Conservation (phyloP, 2,888 invertebrate genomes). For the Leptopterna dolabrata region DNA sequence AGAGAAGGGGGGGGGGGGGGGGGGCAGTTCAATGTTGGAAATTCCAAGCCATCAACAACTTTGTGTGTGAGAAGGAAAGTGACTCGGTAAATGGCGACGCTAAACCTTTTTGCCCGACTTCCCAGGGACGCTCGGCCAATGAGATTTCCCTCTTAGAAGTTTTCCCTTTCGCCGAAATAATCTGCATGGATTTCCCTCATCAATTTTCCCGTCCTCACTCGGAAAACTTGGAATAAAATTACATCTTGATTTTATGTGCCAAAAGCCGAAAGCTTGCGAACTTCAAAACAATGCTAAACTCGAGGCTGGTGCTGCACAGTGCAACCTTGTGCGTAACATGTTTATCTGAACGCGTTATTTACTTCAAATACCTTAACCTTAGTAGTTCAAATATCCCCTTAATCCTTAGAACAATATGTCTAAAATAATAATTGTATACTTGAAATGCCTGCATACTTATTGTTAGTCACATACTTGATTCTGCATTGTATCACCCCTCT, state of each 20-base stretch:
- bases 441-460: too few relatives aligned
- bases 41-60: conserved; percentile 3
- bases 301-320: background rate
- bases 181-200: background rate
- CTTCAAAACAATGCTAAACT: background rate
- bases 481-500: too few relatives aligned
- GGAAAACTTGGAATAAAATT: background rate
- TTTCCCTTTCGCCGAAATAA: background rate
- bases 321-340: too few relatives aligned
- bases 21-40: background rate
- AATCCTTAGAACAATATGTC: too few relatives aligned
- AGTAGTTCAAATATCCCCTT: too few relatives aligned
- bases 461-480: too few relatives aligned
- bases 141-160: conserved; percentile 22
- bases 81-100: conserved; percentile 11
- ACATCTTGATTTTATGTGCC: background rate
- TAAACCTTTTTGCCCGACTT: background rate
- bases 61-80: background rate
- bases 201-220: background rate
- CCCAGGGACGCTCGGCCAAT: background rate
- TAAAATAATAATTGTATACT: too few relatives aligned
- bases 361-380: too few relatives aligned
- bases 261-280: background rate
- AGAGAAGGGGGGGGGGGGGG: background rate
- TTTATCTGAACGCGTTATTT: too few relatives aligned